phyloP scores from a whole-genome alignment of 2,888 invertebrate genomes.

The Choristoneura rosaceana region DNA sequence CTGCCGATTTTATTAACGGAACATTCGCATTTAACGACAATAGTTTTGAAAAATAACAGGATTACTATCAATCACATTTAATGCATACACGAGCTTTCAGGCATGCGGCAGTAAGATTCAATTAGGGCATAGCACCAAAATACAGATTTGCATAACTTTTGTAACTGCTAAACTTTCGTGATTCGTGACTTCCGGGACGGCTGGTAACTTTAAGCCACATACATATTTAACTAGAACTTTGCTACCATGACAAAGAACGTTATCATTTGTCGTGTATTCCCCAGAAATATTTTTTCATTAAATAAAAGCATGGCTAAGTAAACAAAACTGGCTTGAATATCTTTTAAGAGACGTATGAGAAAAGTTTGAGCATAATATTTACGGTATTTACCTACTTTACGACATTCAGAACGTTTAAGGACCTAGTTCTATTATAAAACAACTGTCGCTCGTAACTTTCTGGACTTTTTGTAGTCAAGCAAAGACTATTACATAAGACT shows the following conservation, averaged over 20 bases:
- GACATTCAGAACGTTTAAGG: no score
- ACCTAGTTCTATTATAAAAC: no score
- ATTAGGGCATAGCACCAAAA: slow-evolving; percentile 7
- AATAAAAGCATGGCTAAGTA: neutral
- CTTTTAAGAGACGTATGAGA: neutral
- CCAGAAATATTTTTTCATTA: neutral
- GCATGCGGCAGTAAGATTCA: neutral
- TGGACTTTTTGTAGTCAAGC: no score
- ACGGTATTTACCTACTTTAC: neutral
- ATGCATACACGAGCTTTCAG: no score
- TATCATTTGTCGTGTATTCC: neutral
- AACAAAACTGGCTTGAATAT: neutral
- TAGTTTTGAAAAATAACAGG: no score
- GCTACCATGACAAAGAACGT: neutral
- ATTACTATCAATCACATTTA: no score
- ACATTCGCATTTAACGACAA: no score
- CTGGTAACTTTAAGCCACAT: neutral
- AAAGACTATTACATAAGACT: no score
- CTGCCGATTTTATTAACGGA: no score
- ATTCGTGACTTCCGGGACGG: slow-evolving; percentile 14
- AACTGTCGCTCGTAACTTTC: no score
- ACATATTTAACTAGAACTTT: slow-evolving; percentile 10
- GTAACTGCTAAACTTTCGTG: slow-evolving; percentile 11
- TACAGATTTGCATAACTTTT: slow-evolving; percentile 1
- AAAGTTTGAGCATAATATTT: neutral